Conservation (phyloP, 1,140 invertebrate species). For the Drosophila bocki region DNA sequence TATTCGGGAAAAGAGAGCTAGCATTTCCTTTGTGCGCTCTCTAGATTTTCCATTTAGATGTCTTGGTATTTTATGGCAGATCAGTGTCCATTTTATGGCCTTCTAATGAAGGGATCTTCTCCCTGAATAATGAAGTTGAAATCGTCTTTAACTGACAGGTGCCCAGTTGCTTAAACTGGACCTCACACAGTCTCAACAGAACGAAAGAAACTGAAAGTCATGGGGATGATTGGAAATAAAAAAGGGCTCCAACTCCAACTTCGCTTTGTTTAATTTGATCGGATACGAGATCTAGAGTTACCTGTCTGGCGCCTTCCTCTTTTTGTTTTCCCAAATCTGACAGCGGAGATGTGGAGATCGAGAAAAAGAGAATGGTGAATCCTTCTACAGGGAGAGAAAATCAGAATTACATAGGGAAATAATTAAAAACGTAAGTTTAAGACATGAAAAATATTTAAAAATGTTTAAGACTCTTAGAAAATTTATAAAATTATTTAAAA, state of each 20-base stretch:
- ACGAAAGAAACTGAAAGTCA: constrained; percentile 35
- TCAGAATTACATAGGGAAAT: no score
- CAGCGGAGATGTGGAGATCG: constrained; percentile 28
- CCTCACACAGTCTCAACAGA: constrained; percentile 33
- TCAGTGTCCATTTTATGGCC: constrained; percentile 41
- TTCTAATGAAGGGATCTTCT: constrained; percentile 48
- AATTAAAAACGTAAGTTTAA: no score
- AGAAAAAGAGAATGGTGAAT: constrained; percentile 22
- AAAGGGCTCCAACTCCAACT: constrained; percentile 13
- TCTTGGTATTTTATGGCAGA: constrained; percentile 27
- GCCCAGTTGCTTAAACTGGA: constrained; percentile 19
- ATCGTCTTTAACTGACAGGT: constrained; percentile 31
- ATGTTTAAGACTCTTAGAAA: no score
- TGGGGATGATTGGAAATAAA: constrained; percentile 13
- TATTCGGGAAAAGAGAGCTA: constrained; percentile 21
- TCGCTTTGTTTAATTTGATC: constrained; percentile 39
- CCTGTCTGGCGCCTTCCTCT: constrained; percentile 39
- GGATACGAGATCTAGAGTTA: constrained; percentile 41
- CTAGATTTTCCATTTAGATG: constrained; percentile 30
- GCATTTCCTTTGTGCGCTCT: constrained; percentile 8
- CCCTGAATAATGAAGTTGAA: constrained; percentile 10
- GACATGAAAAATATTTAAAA: no score
- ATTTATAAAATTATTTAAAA: no score
- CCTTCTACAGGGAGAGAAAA: constrained; percentile 12
- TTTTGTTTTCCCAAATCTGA: constrained; percentile 42